Base-by-base conservation (phyloP, 2,888 invertebrate genomes). In the Machimus atricapillus region DNA sequence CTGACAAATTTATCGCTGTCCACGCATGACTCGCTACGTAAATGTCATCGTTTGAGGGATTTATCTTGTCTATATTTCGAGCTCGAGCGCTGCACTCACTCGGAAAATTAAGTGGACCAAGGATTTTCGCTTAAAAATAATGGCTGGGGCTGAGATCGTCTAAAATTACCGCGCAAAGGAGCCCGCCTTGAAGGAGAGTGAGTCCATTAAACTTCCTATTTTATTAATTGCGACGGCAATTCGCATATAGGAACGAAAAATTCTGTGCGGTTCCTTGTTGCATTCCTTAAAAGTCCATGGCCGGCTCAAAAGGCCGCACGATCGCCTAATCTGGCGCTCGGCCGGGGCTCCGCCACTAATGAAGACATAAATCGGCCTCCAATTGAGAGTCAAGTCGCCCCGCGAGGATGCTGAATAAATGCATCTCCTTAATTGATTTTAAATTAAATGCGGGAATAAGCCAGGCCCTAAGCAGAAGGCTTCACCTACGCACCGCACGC, bases 371-470 rank as follows among this genome's bases (percentile, higher is more conserved):
- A 85, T 85, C 46, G 43, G 19, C 66, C 23, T 8, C 73, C n/a
- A 73, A 73, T 83, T 83, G 73, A 66, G 66, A 66, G 27, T 46
- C 46, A 83, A 66, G 52, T 46, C 52, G 6, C 37, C 83, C 83
- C 40, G 34, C 83, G 37, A 66, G 34, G 83, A 31, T 46, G 73
- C 34, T 66, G 34, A 66, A 83, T 83, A 66, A 83, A 83, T 74
- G 74, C 85, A 74, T 85, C 85, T 85, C 85, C 74, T 85, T 85
- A 85, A 85, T 85, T 85, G 85, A 85, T 85, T 85, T 85, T 85
- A 85, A 85, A 85, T 85, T 85, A 85, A 83, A 85, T 46, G 23
- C 85, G 31, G 40, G 66, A 74, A 74, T 85, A 85, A 74, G 74
- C 74, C 40, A 23, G 23, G 14, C 16, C 31, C 9, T 43, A n/a